phyloP scores from a whole-genome alignment of 1,140 invertebrate species.

The Nautilus pompilius region DNA sequence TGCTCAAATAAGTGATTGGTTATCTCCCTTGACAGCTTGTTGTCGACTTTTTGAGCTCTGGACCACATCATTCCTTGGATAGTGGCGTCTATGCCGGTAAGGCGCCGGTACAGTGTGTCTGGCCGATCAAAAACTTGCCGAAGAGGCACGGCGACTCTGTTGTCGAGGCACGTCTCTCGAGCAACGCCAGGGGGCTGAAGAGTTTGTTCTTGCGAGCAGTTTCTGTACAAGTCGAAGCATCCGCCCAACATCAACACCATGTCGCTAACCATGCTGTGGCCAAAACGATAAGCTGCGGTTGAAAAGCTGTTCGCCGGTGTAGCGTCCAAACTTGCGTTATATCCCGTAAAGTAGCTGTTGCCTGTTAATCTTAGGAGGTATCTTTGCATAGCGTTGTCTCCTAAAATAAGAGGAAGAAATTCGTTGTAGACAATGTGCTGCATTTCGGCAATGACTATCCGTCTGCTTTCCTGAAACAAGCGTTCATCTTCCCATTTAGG shows the following conservation, averaged over 20 bases:
- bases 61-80: too few species aligned
- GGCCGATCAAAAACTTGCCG: too few species aligned
- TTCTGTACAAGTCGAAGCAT: too few species aligned
- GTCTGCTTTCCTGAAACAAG: conserved; percentile 80
- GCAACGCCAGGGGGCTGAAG: too few species aligned
- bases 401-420: conserved; percentile 78
- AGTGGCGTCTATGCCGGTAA: too few species aligned
- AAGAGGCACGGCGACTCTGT: too few species aligned
- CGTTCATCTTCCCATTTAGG: conserved; percentile 64
- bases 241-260: background rate
- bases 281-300: conserved; percentile 63
- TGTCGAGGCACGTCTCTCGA: too few species aligned
- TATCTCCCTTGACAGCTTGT: too few species aligned
- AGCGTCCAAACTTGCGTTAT: conserved; percentile 62
- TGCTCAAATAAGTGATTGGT: too few species aligned
- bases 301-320: conserved; percentile 66
- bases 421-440: conserved; percentile 82
- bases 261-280: conserved; percentile 69
- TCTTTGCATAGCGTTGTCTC: conserved; percentile 40
- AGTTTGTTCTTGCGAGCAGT: too few species aligned
- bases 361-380: background rate
- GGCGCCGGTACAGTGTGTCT: too few species aligned
- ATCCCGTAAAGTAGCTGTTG: background rate
- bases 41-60: too few species aligned
- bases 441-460: conserved; percentile 73